phyloP scores from a whole-genome alignment of 2,113 vertebrate species.

The Nannobrachium achirus region DNA sequence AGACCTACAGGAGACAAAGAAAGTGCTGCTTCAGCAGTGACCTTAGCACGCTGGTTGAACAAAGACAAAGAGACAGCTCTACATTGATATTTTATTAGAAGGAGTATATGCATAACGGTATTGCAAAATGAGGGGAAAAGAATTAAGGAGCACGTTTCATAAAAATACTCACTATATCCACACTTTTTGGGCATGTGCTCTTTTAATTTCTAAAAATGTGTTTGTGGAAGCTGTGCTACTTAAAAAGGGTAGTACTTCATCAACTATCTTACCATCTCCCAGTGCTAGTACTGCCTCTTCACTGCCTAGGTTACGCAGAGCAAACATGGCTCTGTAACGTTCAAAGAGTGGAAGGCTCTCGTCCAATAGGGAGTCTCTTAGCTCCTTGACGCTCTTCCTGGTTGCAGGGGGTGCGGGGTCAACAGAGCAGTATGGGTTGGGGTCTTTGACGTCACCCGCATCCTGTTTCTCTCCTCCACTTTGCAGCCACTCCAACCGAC shows the following conservation, averaged over 20 bases:
- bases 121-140: no score
- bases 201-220: no score
- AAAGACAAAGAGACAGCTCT: no score
- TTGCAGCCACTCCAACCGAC: slow-evolving; percentile 89
- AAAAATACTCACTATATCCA: no score
- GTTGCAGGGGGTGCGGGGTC: slow-evolving; percentile 89
- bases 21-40: no score
- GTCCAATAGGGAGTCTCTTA: slow-evolving; percentile 82
- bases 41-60: no score
- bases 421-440: slow-evolving; percentile 86
- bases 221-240: no score
- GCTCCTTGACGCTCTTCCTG: slow-evolving; percentile 70
- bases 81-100: no score
- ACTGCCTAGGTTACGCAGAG: slow-evolving; percentile 85
- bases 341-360: slow-evolving; percentile 86
- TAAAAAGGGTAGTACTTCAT: no score
- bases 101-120: no score
- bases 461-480: slow-evolving; percentile 55
- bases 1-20: slow-evolving; percentile 77
- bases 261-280: slow-evolving; percentile 82
- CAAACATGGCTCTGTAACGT: slow-evolving; percentile 96
- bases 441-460: not conserved
- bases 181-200: no score
- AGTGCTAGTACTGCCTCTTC: slow-evolving; percentile 86
- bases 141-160: no score